Conservation (phyloP, 2,888 invertebrate genomes). For the Polylopha cassiicola region DNA sequence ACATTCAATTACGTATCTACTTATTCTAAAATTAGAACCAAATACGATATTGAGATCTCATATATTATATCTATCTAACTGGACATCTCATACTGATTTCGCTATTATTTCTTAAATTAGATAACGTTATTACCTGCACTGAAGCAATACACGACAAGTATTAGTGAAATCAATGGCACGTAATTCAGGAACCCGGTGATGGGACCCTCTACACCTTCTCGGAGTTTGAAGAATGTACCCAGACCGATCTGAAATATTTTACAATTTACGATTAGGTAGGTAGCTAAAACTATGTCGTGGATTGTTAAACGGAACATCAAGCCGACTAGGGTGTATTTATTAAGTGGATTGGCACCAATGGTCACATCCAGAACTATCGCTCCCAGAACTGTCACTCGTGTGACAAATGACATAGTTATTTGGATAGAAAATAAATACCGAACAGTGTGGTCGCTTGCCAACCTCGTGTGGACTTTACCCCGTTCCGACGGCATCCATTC, state of each 20-base stretch:
- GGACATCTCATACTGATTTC: background rate
- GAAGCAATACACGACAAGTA: conserved; percentile 49
- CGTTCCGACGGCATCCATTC: no score
- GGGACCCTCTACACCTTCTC: conserved; percentile 23
- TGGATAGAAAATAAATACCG: no score
- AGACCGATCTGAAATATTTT: conserved; percentile 45
- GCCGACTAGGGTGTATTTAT: background rate
- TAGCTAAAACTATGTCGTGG: background rate
- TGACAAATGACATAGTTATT: no score
- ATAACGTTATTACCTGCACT: conserved; percentile 45
- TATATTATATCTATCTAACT: background rate
- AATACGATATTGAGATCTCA: background rate
- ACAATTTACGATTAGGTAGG: background rate
- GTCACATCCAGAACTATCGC: no score
- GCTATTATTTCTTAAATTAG: background rate
- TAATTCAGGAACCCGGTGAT: conserved; percentile 49
- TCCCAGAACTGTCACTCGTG: no score
- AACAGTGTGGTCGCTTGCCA: no score
- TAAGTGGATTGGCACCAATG: no score
- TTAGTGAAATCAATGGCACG: conserved; percentile 50
- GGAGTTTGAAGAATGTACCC: conserved; percentile 47
- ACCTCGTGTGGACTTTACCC: no score
- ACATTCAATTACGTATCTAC: no score
- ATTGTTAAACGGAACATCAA: background rate
- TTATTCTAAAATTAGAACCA: no score